Base-by-base conservation (phyloP, 2,888 invertebrate species). In the Eristalis arbustorum region DNA sequence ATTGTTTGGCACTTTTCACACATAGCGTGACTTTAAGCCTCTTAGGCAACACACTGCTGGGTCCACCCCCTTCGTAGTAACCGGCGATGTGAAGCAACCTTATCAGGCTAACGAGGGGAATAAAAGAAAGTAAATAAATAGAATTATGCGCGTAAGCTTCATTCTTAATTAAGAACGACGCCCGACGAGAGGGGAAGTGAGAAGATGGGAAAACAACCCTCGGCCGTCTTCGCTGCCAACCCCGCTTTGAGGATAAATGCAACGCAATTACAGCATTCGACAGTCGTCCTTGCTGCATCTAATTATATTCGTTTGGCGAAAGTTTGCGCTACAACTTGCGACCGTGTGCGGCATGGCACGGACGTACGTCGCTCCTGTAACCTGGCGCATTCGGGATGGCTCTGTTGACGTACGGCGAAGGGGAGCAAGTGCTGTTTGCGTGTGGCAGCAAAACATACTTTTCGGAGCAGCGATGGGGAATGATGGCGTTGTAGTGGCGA, bases 251-350 rank as follows among this genome's bases (percentile, higher is more conserved):
- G 22, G 42, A 63, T 69, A 61, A 84, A 84, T 72, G 80, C 66
- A 80, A 76, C 71, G 84, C 84, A 84, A 80, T 84, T 84, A 84
- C 80, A 84, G 71, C 59, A 80, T 84, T 84, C 84, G 84, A 80
- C 80, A 80, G 76, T 67, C 72, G 40, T 63, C 56, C 62, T 68
- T 80, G 76, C 75, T 80, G 84, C 84, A 80, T 84, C 79, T 84
- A 75, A 84, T 84, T 84, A 84, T 84, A 84, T 84, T 74, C 49
- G 67, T 62, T 84, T 67, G 59, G 67, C 42, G 67, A 37, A 76
- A 76, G 56, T 84, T 80, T 76, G 56, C 40, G 64, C 34, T 59
- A 61, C 66, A 72, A 72, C 78, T 59, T 69, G 37, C 37, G 22
- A 59, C 61, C 64, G 37, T 67, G 61, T 66, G 64, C 49, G 42